phyloP scores from a whole-genome alignment of 2,888 invertebrate species.

The Drosophila niveifrons region DNA sequence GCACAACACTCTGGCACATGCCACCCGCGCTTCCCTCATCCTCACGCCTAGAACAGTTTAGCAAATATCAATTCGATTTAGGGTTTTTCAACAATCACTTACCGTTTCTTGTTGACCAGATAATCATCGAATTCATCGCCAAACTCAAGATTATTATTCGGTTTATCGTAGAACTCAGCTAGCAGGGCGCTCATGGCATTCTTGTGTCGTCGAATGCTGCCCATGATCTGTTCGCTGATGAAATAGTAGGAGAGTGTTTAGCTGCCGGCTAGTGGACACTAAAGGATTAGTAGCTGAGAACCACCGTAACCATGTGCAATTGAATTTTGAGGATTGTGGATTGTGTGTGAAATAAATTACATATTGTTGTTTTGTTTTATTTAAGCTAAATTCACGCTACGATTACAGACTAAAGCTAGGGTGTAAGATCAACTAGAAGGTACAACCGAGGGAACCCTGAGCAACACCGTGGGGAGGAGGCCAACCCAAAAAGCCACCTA shows the following conservation, averaged over 20 bases:
- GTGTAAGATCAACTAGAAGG: conserved; percentile 14
- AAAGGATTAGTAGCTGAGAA: conserved; percentile 10
- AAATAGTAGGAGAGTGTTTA: conserved; percentile 16
- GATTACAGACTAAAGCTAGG: conserved; percentile 32
- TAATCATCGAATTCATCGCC: conserved; percentile 84
- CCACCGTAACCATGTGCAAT: conserved; percentile 67
- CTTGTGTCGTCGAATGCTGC: conserved; percentile 89
- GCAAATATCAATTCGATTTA: not conserved
- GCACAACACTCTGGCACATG: conserved; percentile 92
- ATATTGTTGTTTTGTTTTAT: conserved; percentile 49
- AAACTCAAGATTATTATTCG: conserved; percentile 81
- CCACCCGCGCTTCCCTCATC: conserved; percentile 88
- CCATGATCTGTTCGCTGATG: conserved; percentile 89
- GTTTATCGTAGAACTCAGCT: conserved; percentile 89
- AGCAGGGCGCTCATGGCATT: conserved; percentile 90
- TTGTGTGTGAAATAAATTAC: conserved; percentile 56
- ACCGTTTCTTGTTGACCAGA: conserved; percentile 80
- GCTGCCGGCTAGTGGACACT: conserved; percentile 8
- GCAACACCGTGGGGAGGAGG: conserved; percentile 25
- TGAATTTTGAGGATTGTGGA: conserved; percentile 23
- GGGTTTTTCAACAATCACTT: not conserved
- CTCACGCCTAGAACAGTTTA: conserved; percentile 86
- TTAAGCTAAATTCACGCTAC: conserved; percentile 45
- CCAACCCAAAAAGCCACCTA: conserved; percentile 41
- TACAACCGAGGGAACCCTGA: conserved; percentile 24